Percentiles rank a stretch among this genome's conserved stretches.
Evolutionary conservation across 2,888 invertebrate genomes (phyloP).

Genomic region (Alitta virens): DNA sequence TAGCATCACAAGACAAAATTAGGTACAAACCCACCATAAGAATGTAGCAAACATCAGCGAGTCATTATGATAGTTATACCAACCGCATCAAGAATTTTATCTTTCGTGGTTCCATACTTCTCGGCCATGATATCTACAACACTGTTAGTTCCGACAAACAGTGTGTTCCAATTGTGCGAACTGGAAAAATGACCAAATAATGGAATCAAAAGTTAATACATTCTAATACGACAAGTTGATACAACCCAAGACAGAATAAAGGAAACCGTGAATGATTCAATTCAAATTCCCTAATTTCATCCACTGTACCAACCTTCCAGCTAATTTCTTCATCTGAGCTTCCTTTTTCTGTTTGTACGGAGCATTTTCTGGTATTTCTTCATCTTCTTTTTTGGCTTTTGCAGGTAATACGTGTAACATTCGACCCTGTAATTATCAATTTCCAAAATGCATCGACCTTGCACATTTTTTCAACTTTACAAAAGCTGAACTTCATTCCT

Average conservation of each 20-base stretch:
- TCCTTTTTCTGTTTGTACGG: slow-evolving; percentile 82
- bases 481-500: too few species aligned
- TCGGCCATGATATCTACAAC: slow-evolving; percentile 88
- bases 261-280: too few species aligned
- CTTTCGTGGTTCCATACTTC: slow-evolving; percentile 80
- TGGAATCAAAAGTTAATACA: too few species aligned
- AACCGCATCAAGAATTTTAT: slow-evolving; percentile 65
- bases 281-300: too few species aligned
- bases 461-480: too few species aligned
- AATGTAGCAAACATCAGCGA: too few species aligned
- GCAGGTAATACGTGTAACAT: slow-evolving; percentile 91
- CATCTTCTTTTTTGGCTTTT: slow-evolving; percentile 68
- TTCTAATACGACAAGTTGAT: too few species aligned
- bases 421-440: slow-evolving; percentile 65
- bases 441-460: background rate
- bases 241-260: too few species aligned
- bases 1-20: too few species aligned
- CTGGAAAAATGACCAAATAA: slow-evolving; percentile 13
- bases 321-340: slow-evolving; percentile 25
- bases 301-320: too few species aligned
- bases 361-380: slow-evolving; percentile 63
- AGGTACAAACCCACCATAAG: too few species aligned
- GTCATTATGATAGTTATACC: slow-evolving; percentile 24
- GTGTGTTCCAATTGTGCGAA: slow-evolving; percentile 88
- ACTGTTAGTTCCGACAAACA: slow-evolving; percentile 90